These are phyloP conservation scores for Lethenteron camtschaticum DNA, from an alignment of 2,113 vertebrate species.

Conservation along the genomic window DNA sequence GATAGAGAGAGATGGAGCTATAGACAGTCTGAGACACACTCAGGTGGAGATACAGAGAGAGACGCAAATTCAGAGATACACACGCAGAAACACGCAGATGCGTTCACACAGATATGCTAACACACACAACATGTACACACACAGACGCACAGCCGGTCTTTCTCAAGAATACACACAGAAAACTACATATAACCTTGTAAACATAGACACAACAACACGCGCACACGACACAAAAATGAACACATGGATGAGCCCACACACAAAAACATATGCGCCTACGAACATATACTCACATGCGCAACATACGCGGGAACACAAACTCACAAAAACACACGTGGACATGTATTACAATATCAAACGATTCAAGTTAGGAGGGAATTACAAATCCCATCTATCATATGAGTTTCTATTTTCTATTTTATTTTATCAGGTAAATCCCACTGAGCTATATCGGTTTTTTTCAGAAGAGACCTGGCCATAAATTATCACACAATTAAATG, in stretches of 20 bases:
- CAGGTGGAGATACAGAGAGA: neutral
- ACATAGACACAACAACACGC: too few species aligned
- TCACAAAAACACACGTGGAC: neutral
- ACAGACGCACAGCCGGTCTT: neutral
- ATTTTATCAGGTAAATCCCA: too few species aligned
- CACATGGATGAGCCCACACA: neutral
- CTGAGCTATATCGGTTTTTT: too few species aligned
- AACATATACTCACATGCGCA: neutral
- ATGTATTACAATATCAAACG: neutral
- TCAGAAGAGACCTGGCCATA: too few species aligned
- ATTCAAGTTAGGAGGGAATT: too few species aligned
- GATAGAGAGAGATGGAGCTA: neutral
- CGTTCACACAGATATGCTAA: neutral
- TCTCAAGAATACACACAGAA: neutral
- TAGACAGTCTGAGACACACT: neutral
- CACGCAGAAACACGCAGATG: neutral
- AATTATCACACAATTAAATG: too few species aligned
- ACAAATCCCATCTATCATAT: too few species aligned
- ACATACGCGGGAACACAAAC: neutral
- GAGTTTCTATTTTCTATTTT: too few species aligned
- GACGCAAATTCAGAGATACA: neutral
- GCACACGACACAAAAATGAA: neutral
- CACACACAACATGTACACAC: neutral
- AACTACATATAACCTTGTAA: neutral
- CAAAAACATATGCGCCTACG: neutral